Evolutionary conservation across 2,888 invertebrate genomes (phyloP), one percentile per base, ranked within the genome.

Genomic region (Gnatocerus cornutus): DNA sequence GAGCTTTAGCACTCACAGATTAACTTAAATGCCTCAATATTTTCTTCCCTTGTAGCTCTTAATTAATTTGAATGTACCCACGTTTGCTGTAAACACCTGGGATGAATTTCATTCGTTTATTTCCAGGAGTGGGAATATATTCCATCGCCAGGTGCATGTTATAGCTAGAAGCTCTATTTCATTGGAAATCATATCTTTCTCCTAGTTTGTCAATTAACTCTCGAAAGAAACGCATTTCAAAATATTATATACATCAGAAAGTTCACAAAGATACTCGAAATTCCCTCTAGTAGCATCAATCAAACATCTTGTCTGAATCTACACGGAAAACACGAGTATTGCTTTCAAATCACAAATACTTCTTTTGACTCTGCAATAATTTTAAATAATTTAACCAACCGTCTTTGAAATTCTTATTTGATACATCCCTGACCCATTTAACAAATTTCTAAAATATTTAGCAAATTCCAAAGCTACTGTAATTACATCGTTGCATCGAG

Each of bases 81-180:
- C 58, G 50, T 53, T 71, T 61, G 46, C 59, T 63, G 67, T 53
- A 66, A 62, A 64, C 71, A 71, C 68, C 71, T 68, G 72, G 72
- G 72, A 71, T 72, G 50, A 72, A 72, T 72, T 72, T 68, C 68
- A 62, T 72, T 72, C 70, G 70, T 70, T 72, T 67, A 72, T 72
- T 68, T 68, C 69, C 59, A 68, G 58, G 59, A 68, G 10, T 64
- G 61, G 58, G 63, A 68, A 55, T 63, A 61, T 72, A 72, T 68
- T 64, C 61, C 53, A 56, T 48, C 70, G 46, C 66, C 72, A 70
- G 70, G 68, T 72, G 72, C 58, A 62, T 56, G 61, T 70, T 70
- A 71, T 68, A 45, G 56, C 69, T 37, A 21, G 50, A 67, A 55
- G 63, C 68, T 58, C 67, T 67, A 63, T 61, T 71, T 65, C 53